These are phyloP conservation scores for Leucoptera coffeella DNA, from an alignment of 2,888 invertebrate genomes.

Conservation along the genomic window DNA sequence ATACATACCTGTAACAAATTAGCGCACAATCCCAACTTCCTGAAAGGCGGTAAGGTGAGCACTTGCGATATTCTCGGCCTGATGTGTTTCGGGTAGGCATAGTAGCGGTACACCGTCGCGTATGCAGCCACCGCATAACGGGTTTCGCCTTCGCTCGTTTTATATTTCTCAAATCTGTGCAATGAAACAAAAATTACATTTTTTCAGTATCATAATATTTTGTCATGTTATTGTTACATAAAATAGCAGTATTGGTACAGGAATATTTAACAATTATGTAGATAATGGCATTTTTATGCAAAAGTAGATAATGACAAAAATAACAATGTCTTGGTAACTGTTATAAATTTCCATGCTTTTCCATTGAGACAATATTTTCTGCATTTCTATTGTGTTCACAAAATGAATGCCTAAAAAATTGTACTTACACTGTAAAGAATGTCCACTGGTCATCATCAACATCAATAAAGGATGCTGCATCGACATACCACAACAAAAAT, in stretches of 20 bases:
- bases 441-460: slow-evolving; percentile 89
- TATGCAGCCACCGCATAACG: slow-evolving; percentile 80
- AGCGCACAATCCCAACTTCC: slow-evolving; percentile 78
- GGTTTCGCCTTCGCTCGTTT: slow-evolving; percentile 46
- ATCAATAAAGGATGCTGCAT: slow-evolving; percentile 93
- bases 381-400: no score
- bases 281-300: no score
- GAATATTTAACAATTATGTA: no score
- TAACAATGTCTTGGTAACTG: no score
- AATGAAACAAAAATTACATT: no score
- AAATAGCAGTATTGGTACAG: no score
- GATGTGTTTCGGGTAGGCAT: slow-evolving; percentile 81
- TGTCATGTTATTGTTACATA: no score
- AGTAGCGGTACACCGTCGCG: slow-evolving; percentile 90
- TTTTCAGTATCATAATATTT: no score
- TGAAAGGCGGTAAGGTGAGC: slow-evolving; percentile 87
- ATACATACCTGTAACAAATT: slow-evolving; percentile 56
- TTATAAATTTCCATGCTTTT: no score
- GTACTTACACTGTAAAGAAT: slow-evolving; percentile 71
- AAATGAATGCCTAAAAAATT: no score
- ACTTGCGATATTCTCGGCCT: slow-evolving; percentile 92
- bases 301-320: no score
- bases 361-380: no score
- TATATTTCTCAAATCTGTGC: slow-evolving; percentile 64
- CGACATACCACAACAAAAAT: slow-evolving; percentile 91